A percentile compares a stretch with the other conserved stretches of the same genome.
Evolutionary conservation across 2,888 invertebrate genomes (phyloP).

Genomic region (Psylliodes chrysocephalus): DNA sequence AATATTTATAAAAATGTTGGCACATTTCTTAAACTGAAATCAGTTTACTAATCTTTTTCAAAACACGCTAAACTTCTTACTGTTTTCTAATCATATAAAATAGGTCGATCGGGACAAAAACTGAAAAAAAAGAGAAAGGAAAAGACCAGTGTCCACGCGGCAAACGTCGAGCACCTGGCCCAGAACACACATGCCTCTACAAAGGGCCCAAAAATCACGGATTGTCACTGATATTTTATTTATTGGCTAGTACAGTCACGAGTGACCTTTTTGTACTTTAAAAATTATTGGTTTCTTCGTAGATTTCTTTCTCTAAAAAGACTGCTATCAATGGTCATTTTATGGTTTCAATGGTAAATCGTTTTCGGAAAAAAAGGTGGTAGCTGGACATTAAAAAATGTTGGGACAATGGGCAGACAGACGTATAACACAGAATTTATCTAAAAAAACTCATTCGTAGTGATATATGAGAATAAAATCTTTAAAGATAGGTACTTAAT

Average conservation of each 20-base stretch:
- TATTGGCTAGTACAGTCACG: slow-evolving; percentile 58
- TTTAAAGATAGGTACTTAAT: too few relatives aligned
- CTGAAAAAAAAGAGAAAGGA: slow-evolving; percentile 29
- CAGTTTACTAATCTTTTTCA: too few relatives aligned
- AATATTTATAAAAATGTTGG: too few relatives aligned
- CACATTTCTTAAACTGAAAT: too few relatives aligned
- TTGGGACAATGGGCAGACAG: background rate
- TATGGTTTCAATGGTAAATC: slow-evolving; percentile 34
- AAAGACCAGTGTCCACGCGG: slow-evolving; percentile 49
- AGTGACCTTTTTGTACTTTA: slow-evolving; percentile 52
- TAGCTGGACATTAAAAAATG: slow-evolving; percentile 5
- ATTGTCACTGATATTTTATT: slow-evolving; percentile 65
- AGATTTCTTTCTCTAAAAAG: slow-evolving; percentile 41
- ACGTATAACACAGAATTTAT: background rate
- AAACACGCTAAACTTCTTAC: too few relatives aligned
- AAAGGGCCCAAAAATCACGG: slow-evolving; percentile 56
- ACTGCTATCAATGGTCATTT: slow-evolving; percentile 41
- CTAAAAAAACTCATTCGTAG: too few relatives aligned
- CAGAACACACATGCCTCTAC: slow-evolving; percentile 47
- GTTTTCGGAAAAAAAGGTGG: slow-evolving; percentile 17
- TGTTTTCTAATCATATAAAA: too few relatives aligned
- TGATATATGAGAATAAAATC: too few relatives aligned
- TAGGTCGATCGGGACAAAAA: slow-evolving; percentile 20
- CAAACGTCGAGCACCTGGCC: slow-evolving; percentile 48
- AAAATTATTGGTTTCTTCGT: slow-evolving; percentile 50